Base-by-base conservation (phyloP, 2,888 invertebrate genomes). In the Tenthredo livida region DNA sequence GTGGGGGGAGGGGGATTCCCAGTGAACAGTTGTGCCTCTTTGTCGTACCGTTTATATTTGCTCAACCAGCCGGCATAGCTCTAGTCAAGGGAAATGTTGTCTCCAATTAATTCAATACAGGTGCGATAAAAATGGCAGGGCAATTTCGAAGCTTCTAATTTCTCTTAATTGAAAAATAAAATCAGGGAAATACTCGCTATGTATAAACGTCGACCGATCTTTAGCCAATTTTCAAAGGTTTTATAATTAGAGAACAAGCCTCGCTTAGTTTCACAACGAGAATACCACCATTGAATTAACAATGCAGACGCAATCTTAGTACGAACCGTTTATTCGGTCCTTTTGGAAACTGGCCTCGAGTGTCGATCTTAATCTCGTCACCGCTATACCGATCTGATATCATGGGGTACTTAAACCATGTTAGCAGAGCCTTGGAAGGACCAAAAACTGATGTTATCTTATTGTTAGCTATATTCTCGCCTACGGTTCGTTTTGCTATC, bases 261-360 rank as follows among this genome's bases (percentile, higher is more conserved):
- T 40, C 1, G 37, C 21, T 80, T 5, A 9, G 40, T n/a, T 40
- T 40, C 12, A 80, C 61, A 40, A 80, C 15, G 12, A 15, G 29
- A 54, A 29, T 77, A 54, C 25, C 29, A 77, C 61, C 21, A 40
- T 40, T 17, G n/a, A 61, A 80, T 80, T 80, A 80, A 78, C 78
- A 78, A 61, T 78, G 50, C 80, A 78, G 54, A 78, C 47, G 33
- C 78, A 15, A 80, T 80, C 80, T 80, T 40, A 61, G 40, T 17
- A 61, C 58, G 21, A 5, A 40, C 61, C 37, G 61, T 61, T 61
- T 61, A 40, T 37, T 21, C 21, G 21, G 25, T 9, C 37, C 21
- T 37, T 80, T 61, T 40, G 61, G 29, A 77, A 77, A 77, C 17
- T 54, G 80, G 25, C 6, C 61, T 33, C 17, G 25, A 77, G 15